Evolutionary conservation across 2,888 invertebrate species (phyloP).

Genomic region (Diachrysia chrysitis): DNA sequence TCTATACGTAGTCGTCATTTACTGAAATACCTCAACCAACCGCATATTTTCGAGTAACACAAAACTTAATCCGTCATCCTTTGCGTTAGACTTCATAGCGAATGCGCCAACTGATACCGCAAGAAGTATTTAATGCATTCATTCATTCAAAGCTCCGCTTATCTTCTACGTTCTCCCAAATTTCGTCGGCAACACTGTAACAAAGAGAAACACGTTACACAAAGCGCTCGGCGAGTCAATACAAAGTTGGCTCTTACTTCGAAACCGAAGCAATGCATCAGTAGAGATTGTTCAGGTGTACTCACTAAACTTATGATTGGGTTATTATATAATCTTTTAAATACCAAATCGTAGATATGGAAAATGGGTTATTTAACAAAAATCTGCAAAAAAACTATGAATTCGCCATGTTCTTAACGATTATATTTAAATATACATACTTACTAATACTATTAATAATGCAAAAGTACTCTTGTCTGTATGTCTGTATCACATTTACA

Average conservation of each 20-base stretch:
- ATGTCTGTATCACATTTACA: no score
- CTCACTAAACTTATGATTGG: neutral
- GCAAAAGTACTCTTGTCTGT: no score
- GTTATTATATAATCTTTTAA: neutral
- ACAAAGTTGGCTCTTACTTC: conserved; percentile 50
- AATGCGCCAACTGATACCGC: conserved; percentile 4
- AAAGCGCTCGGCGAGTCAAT: conserved; percentile 39
- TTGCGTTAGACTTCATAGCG: neutral
- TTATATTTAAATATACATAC: no score
- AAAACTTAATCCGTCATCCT: neutral
- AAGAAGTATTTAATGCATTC: conserved; percentile 4
- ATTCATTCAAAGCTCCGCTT: neutral
- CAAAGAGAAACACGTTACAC: conserved; percentile 42
- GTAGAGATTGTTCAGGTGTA: conserved; percentile 20
- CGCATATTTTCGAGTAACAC: neutral
- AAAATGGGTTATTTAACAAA: no score
- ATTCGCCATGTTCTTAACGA: no score
- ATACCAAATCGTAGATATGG: no score
- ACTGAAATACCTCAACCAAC: neutral
- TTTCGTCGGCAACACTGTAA: conserved; percentile 21
- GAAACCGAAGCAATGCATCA: conserved; percentile 49
- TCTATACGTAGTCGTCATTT: no score
- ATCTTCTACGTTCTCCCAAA: conserved; percentile 1
- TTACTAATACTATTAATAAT: no score
- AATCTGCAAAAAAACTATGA: no score